Percentiles rank a stretch among this genome's conserved stretches.
phyloP scores from a whole-genome alignment of 2,113 vertebrate species.

The Pao palembangensis region DNA sequence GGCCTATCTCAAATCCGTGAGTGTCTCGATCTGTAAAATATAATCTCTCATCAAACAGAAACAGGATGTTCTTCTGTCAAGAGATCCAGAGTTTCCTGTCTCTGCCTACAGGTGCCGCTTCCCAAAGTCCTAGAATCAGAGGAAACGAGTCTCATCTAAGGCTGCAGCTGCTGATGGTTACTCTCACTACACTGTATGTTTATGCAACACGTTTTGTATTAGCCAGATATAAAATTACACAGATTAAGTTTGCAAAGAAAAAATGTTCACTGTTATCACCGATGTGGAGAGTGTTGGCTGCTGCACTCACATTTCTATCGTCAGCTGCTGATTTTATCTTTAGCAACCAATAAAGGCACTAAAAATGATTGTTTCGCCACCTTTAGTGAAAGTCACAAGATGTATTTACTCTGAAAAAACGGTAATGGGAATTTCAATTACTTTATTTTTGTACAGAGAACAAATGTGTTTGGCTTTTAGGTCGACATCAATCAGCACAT shows the following conservation, averaged over 20 bases:
- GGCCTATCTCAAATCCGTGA: conserved; percentile 87
- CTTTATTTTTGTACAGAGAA: too few species aligned
- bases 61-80: not conserved
- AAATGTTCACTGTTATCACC: not conserved
- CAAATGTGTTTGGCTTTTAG: too few species aligned
- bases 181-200: conserved; percentile 18
- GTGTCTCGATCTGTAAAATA: conserved; percentile 1
- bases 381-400: not conserved
- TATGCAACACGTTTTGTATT: conserved; percentile 16
- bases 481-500: too few species aligned
- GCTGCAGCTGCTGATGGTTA: not conserved
- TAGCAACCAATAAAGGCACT: not conserved
- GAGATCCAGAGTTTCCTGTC: not conserved
- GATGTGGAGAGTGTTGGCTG: not conserved
- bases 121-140: conserved; percentile 86
- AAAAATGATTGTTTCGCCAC: too few species aligned
- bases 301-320: not conserved
- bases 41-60: not conserved
- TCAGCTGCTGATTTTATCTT: conserved; percentile 1
- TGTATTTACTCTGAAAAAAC: not conserved
- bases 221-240: not conserved
- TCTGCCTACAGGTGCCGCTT: conserved; percentile 81
- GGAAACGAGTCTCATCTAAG: conserved; percentile 73
- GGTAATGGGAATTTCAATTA: not conserved
- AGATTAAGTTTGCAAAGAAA: not conserved